Base-by-base conservation (phyloP, 2,888 invertebrate species). In the Rhorus exstirpatorius region DNA sequence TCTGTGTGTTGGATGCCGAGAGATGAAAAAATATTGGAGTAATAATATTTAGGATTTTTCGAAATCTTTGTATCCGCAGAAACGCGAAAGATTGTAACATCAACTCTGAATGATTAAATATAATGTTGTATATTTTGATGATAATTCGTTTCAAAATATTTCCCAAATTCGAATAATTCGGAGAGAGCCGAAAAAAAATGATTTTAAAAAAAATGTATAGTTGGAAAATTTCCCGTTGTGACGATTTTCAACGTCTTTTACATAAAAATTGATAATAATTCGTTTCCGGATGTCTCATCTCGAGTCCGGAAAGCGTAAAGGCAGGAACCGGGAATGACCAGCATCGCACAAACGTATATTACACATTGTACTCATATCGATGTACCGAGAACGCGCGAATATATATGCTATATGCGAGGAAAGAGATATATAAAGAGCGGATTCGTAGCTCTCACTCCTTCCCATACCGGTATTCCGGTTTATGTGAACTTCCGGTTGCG, bases 401-500 rank as follows among this genome's bases (percentile, higher is more conserved):
- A n/a, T n/a, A n/a, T n/a, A 38, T 7, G 38, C 38, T 8, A 6
- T 6, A 6, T 38, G 31, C 19, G 51, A 46, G n/a, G 55, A 63
- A 58, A 61, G 41, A 17, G 46, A 61, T 12, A 61, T 35, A 61
- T 12, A 61, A 21, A 24, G 41, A 46, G 44, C 21, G 44, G 24
- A 31, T 38, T 4, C 31, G 49, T 35, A 31, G 8, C 14, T 65
- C 74, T 84, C 83, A 83, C 82, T 79, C 83, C 83, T 60, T 19
- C 70, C 79, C 49, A 51, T 61, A 53, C 84, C 68, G 82, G 75
- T 72, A 86, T 86, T 88, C 89, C 89, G 88, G 89, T 88, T 88
- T 86, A 76, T 83, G 85, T 83, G 81, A 86, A 88, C 88, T 88
- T 90, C 89, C 90, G 88, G 87, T 86, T 85, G 84, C 77, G 75